A percentile compares a stretch with the other conserved stretches of the same genome.
Conservation (phyloP, 2,888 invertebrate species). For the Aricia artaxerxes region DNA sequence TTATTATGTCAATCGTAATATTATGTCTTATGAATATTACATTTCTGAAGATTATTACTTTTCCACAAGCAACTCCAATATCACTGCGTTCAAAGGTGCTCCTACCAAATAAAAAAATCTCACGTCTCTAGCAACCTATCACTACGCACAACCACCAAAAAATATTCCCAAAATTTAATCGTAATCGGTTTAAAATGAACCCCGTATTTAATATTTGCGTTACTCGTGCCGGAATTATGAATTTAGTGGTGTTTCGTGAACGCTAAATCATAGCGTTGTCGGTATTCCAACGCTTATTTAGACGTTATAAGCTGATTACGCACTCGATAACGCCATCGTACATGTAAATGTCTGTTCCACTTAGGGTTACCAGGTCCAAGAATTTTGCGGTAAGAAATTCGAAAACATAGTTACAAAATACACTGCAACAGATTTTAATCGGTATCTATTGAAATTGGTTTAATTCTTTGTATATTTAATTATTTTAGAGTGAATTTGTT, state of each 20-base stretch:
- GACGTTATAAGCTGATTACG: conserved; percentile 67
- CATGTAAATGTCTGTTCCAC: conserved; percentile 57
- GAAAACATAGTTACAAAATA: background rate
- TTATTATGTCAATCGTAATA: background rate
- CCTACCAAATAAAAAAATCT: too few species aligned
- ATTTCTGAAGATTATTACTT: background rate
- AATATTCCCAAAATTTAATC: background rate
- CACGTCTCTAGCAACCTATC: background rate
- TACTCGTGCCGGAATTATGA: conserved; percentile 36
- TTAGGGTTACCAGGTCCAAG: background rate
- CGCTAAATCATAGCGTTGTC: conserved; percentile 64
- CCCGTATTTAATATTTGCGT: conserved; percentile 23
- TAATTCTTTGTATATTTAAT: too few species aligned
- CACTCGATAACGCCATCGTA: conserved; percentile 58
- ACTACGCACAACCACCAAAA: background rate
- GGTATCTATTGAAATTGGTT: too few species aligned
- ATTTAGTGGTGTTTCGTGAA: conserved; percentile 57
- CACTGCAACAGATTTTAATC: background rate
- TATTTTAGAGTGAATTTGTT: too few species aligned
- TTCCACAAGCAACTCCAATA: background rate
- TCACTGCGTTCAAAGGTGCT: background rate
- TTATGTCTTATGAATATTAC: background rate
- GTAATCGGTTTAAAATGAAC: conserved; percentile 10
- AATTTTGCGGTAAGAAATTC: background rate
- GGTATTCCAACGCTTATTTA: conserved; percentile 64